Percentiles rank a stretch among this genome's conserved stretches.
Evolutionary conservation across 2,888 invertebrate species (phyloP).

Genomic region (Ennomos quercinarius): DNA sequence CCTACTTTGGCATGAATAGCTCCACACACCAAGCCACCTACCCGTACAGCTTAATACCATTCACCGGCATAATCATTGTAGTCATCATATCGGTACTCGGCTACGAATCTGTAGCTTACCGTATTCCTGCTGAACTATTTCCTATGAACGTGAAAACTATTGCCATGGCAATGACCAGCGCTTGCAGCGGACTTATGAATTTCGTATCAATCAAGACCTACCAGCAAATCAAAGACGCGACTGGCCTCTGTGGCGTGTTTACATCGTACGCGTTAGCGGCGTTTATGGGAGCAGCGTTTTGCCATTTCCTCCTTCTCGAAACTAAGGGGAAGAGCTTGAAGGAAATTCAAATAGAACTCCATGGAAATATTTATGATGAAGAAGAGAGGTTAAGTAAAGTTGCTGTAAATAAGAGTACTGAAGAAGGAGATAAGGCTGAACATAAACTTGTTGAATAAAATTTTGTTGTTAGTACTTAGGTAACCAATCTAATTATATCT

Average conservation of each 20-base stretch:
- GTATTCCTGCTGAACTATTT: conserved; percentile 83
- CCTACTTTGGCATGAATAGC: conserved; percentile 63
- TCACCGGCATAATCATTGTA: conserved; percentile 69
- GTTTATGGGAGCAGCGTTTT: conserved; percentile 73
- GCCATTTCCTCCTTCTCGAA: conserved; percentile 77
- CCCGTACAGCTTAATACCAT: conserved; percentile 61
- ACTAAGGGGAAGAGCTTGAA: conserved; percentile 84
- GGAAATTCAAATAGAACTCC: conserved; percentile 82
- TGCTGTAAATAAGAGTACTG: neutral
- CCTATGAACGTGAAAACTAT: conserved; percentile 83
- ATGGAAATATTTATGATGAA: conserved; percentile 59
- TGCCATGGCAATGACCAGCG: conserved; percentile 75
- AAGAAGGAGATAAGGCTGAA: neutral
- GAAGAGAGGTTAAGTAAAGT: conserved; percentile 38
- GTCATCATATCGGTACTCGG: conserved; percentile 67
- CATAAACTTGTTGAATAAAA: neutral
- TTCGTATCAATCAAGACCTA: conserved; percentile 79
- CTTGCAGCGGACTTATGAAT: conserved; percentile 73
- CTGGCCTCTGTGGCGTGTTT: conserved; percentile 79
- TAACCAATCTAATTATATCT: no score
- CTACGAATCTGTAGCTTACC: conserved; percentile 74
- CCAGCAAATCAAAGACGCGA: conserved; percentile 71
- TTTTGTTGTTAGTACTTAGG: no score
- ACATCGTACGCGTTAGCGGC: conserved; percentile 72
- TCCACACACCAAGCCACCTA: conserved; percentile 34